These are phyloP conservation scores for Micronycteris hirsuta DNA, from an alignment of 2,113 vertebrate genomes.

Conservation along the genomic window DNA sequence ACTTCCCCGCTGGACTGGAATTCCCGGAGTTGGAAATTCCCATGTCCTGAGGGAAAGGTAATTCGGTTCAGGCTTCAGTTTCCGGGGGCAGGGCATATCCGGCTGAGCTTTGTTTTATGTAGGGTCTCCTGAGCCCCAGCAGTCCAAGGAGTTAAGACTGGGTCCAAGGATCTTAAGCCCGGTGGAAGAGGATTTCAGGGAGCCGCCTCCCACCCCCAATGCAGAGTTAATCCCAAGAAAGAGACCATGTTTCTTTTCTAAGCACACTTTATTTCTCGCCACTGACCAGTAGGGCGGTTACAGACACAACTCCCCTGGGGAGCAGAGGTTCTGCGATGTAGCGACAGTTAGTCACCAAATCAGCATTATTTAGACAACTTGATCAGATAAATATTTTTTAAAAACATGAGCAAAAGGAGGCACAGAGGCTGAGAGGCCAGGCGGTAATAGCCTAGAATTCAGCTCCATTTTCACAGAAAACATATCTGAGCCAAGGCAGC, in stretches of 20 bases:
- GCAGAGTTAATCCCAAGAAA: not conserved
- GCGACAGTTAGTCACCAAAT: constrained; percentile 67
- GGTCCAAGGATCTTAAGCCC: not conserved
- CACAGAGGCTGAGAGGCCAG: not conserved
- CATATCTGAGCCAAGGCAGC: constrained; percentile 19
- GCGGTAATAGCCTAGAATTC: not conserved
- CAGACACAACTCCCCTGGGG: constrained; percentile 70
- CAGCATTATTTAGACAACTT: constrained; percentile 57
- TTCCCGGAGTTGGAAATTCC: constrained; percentile 71
- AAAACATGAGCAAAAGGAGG: constrained; percentile 51
- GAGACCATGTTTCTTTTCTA: constrained; percentile 34
- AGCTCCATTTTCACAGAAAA: constrained; percentile 74
- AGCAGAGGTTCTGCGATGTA: constrained; percentile 68
- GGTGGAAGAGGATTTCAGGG: not conserved
- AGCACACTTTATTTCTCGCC: constrained; percentile 71
- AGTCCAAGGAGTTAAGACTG: not conserved
- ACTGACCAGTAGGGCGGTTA: constrained; percentile 71
- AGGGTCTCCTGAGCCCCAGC: not conserved
- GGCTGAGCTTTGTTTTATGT: not conserved
- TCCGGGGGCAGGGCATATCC: not conserved
- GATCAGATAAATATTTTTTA: constrained; percentile 51
- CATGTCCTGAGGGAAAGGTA: constrained; percentile 26
- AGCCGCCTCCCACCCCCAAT: not conserved
- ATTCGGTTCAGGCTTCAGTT: not conserved
- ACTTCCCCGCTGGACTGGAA: constrained; percentile 66